Percentiles rank a stretch among this genome's conserved stretches.
phyloP scores from a whole-genome alignment of 2,797 vertebrate species.

The Lutjanus campechanus region DNA sequence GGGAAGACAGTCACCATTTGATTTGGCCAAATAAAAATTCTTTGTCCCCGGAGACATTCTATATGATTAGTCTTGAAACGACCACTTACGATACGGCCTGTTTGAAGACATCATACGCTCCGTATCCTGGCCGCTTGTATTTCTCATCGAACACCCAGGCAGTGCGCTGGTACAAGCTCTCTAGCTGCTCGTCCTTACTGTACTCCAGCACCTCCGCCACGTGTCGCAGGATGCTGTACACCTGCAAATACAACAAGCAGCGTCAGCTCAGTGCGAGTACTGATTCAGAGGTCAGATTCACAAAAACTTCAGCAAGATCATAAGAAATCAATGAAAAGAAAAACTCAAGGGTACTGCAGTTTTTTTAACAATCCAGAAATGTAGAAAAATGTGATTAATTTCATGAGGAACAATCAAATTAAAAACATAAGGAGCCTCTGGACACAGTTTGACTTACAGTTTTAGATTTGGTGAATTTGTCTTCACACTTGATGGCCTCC shows the following conservation, averaged over 20 bases:
- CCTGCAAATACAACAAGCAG: conserved; percentile 80
- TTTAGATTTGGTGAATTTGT: conserved; percentile 99
- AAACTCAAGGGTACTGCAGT: no score
- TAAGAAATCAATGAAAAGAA: not conserved
- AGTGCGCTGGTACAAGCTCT: conserved; percentile 97
- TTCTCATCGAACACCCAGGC: conserved; percentile 99
- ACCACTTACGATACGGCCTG: conserved; percentile 96
- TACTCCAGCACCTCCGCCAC: conserved; percentile 98
- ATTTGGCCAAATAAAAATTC: not conserved
- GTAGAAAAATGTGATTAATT: not conserved
- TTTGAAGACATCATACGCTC: conserved; percentile 98
- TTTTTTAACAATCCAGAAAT: not conserved
- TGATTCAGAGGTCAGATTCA: not conserved
- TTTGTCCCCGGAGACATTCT: accelerated
- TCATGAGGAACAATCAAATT: not conserved
- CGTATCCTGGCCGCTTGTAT: conserved; percentile 98
- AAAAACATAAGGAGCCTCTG: not conserved
- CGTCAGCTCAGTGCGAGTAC: not conserved
- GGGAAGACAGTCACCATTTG: not conserved
- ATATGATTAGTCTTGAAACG: accelerated
- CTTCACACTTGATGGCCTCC: conserved; percentile 99
- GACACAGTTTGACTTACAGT: conserved; percentile 88
- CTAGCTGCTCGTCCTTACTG: conserved; percentile 97
- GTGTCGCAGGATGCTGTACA: conserved; percentile 98
- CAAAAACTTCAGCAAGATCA: not conserved